These are phyloP conservation scores for Myrmecophaga tridactyla DNA, from an alignment of 2,113 vertebrate species.

Conservation along the genomic window DNA sequence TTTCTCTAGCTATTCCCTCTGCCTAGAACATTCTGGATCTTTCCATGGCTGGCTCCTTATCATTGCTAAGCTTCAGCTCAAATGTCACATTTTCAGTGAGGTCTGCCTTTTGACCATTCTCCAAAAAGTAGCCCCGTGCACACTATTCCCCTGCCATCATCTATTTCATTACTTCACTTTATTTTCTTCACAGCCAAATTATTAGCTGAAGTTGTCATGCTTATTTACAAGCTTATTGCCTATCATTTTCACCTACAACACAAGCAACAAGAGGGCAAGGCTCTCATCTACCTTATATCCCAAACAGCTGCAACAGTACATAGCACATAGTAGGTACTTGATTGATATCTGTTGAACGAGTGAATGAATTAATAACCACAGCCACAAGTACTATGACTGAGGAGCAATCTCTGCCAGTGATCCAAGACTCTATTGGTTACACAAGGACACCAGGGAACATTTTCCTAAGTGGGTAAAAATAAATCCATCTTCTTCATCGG, in stretches of 20 bases:
- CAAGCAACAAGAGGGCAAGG: neutral
- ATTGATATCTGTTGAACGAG: neutral
- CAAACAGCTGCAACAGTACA: neutral
- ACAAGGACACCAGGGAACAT: neutral
- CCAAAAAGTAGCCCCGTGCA: neutral
- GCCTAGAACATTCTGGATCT: neutral
- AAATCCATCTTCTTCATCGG: slow-evolving; percentile 53
- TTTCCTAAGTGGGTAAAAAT: slow-evolving; percentile 22
- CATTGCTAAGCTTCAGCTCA: neutral
- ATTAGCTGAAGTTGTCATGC: neutral
- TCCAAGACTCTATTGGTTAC: slow-evolving; percentile 1
- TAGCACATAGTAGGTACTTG: neutral
- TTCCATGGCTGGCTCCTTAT: neutral
- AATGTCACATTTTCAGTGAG: neutral
- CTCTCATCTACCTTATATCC: neutral
- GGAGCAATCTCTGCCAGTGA: neutral
- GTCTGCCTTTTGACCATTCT: neutral
- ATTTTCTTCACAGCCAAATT: neutral
- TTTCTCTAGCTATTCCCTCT: neutral
- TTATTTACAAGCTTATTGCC: neutral
- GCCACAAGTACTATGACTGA: neutral
- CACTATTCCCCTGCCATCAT: neutral
- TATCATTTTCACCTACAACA: neutral
- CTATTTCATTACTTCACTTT: neutral
- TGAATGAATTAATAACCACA: neutral